Conservation (phyloP, 2,797 vertebrate genomes). For the Meda fulgida region DNA sequence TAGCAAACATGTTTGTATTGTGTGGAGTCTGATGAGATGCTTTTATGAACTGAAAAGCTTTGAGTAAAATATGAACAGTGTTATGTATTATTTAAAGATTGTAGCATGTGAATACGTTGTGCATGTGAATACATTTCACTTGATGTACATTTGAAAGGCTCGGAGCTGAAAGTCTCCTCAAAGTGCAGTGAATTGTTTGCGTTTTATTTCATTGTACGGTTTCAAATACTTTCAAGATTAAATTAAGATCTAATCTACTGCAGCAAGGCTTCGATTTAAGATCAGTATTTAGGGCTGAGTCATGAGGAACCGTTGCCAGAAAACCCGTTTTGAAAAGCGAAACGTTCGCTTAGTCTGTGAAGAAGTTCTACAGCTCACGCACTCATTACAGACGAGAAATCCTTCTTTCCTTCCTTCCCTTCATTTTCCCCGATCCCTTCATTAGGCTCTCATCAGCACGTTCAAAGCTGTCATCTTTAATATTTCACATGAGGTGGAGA, state of each 20-base stretch:
- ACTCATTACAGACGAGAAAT: constrained; percentile 69
- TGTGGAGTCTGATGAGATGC: background rate
- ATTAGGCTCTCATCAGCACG: constrained; percentile 74
- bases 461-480: constrained; percentile 76
- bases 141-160: background rate
- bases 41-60: background rate
- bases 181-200: background rate
- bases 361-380: constrained; percentile 65
- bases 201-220: constrained; percentile 4
- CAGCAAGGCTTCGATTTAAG: background rate
- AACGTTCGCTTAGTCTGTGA: constrained; percentile 33
- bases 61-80: background rate
- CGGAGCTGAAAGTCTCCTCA: constrained; percentile 2
- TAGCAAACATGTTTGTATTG: background rate
- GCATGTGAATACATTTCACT: background rate
- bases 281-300: background rate
- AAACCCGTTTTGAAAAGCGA: background rate
- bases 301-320: background rate
- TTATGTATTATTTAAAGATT: background rate
- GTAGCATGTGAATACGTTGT: background rate
- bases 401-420: constrained; percentile 41
- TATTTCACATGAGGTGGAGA: constrained; percentile 71
- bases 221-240: constrained; percentile 2
- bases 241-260: constrained; percentile 5
- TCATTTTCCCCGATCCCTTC: constrained; percentile 71